Conservation (phyloP, 2,113 vertebrate species). For the Eulacestoma nigropectus region DNA sequence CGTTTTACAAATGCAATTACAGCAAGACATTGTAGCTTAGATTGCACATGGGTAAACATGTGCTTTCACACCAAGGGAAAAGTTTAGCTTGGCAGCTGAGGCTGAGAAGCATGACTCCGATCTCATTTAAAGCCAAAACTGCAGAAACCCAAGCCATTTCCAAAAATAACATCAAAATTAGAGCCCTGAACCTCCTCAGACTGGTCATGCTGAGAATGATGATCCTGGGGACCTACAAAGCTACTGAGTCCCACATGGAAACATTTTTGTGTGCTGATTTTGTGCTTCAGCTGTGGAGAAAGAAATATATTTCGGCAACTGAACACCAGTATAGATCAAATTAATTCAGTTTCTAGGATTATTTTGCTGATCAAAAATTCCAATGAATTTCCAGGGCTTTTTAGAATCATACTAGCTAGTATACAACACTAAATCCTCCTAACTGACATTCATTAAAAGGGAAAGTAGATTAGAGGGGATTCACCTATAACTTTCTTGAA, state of each 20-base stretch:
- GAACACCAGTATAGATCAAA: background rate
- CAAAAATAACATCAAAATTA: slow-evolving; percentile 78
- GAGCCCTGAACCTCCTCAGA: slow-evolving; percentile 64
- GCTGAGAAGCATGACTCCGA: slow-evolving; percentile 71
- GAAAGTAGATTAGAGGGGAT: background rate
- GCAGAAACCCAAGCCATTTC: slow-evolving; percentile 71
- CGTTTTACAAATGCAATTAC: slow-evolving; percentile 70
- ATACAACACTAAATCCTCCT: background rate
- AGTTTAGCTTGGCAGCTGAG: slow-evolving; percentile 77
- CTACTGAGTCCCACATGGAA: slow-evolving; percentile 44
- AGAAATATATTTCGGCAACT: background rate
- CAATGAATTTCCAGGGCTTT: background rate
- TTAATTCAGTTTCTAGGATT: background rate
- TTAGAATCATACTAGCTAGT: background rate
- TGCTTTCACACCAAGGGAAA: slow-evolving; percentile 77
- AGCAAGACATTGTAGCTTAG: slow-evolving; percentile 61
- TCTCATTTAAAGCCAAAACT: slow-evolving; percentile 72
- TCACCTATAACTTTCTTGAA: background rate
- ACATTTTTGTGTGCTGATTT: slow-evolving; percentile 59
- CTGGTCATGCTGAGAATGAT: slow-evolving; percentile 65
- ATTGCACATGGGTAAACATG: slow-evolving; percentile 78
- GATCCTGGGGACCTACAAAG: slow-evolving; percentile 46
- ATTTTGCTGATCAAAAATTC: background rate
- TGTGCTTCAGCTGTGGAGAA: slow-evolving; percentile 36
- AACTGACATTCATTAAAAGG: background rate